Percentiles rank a stretch among this genome's conserved stretches.
Conservation (phyloP, 1,140 invertebrate genomes). For the Lepidurus couesii region DNA sequence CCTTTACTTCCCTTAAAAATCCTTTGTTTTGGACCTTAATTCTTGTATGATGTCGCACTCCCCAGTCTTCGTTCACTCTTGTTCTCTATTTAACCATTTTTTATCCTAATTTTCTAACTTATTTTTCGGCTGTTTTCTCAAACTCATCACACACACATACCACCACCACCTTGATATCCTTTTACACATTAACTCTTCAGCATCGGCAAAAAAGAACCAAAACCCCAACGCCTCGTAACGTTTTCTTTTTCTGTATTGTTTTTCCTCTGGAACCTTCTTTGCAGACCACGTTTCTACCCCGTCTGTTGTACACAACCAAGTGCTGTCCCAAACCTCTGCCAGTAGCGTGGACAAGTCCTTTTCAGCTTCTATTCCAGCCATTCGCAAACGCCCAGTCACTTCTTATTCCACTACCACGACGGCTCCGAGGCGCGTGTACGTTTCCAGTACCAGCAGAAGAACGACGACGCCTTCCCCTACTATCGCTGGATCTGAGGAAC, state of each 20-base stretch:
- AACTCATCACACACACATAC: not conserved
- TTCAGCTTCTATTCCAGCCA: not conserved
- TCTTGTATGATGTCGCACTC: not conserved
- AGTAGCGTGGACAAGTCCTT: not conserved
- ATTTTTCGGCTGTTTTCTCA: not conserved
- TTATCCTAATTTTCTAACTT: not conserved
- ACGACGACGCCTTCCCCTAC: conserved; percentile 1
- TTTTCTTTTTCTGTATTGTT: conserved; percentile 27
- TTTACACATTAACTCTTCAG: conserved; percentile 9
- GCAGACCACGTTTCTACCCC: conserved; percentile 21
- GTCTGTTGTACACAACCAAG: not conserved
- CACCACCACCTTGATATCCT: not conserved
- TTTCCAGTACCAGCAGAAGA: not conserved
- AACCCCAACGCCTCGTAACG: not conserved
- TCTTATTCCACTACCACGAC: conserved; percentile 1
- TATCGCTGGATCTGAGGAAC: not conserved
- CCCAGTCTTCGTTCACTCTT: not conserved
- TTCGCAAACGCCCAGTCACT: not conserved
- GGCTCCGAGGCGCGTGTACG: not conserved
- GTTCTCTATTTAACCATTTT: not conserved
- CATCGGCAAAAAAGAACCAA: conserved; percentile 24
- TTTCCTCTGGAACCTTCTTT: conserved; percentile 4
- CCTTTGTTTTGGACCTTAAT: not conserved
- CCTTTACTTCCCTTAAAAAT: not conserved
- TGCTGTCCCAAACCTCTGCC: not conserved